A percentile compares a stretch with the other conserved stretches of the same genome.
Evolutionary conservation across 2,113 vertebrate genomes (phyloP).

Genomic region (Malaclemys terrapin): DNA sequence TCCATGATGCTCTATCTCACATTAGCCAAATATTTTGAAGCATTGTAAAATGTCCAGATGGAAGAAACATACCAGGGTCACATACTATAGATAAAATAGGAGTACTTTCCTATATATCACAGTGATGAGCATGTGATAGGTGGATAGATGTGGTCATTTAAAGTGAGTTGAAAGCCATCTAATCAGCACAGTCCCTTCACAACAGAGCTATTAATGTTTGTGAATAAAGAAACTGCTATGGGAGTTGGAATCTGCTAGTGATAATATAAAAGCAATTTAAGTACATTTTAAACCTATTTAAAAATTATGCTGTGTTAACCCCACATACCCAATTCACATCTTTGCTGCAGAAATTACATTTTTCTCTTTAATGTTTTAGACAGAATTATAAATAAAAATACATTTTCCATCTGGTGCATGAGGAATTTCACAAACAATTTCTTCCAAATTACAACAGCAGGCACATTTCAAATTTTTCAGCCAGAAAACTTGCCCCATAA

Average conservation of each 20-base stretch:
- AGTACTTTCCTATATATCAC: accelerated
- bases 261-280: not conserved
- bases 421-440: not conserved
- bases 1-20: not conserved
- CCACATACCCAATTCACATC: not conserved
- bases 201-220: not conserved
- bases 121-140: not conserved
- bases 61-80: not conserved
- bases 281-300: not conserved
- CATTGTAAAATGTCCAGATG: not conserved
- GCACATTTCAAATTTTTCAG: not conserved
- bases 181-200: not conserved
- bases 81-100: accelerated
- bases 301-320: not conserved
- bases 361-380: not conserved
- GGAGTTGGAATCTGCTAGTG: not conserved
- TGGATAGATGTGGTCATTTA: not conserved
- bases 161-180: not conserved
- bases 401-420: not conserved
- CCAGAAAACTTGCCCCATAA: not conserved
- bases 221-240: not conserved
- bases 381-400: not conserved
- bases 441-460: not conserved
- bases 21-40: not conserved
- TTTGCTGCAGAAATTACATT: not conserved